Evolutionary conservation across 2,113 vertebrate genomes (phyloP).

Genomic region (Marmota monax): DNA sequence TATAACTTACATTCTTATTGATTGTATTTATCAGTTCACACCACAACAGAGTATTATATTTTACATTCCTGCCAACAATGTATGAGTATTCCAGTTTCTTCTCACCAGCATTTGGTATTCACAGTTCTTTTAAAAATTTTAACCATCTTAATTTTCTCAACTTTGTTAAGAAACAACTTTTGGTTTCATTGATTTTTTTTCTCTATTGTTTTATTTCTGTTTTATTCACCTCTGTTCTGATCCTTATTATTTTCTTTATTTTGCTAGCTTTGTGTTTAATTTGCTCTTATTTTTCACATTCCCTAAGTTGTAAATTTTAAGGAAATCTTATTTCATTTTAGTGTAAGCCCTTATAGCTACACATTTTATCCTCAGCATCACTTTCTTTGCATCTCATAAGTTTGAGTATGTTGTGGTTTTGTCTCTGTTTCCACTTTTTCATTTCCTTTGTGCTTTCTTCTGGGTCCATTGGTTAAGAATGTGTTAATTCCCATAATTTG

Average conservation of each 20-base stretch:
- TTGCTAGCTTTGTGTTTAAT: not conserved
- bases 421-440: not conserved
- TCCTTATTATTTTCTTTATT: not conserved
- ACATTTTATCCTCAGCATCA: not conserved
- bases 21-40: too few species aligned
- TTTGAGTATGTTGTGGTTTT: not conserved
- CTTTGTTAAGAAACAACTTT: not conserved
- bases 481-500: not conserved
- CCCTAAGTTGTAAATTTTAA: not conserved
- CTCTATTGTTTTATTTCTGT: not conserved
- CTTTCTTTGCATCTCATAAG: not conserved
- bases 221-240: too few species aligned
- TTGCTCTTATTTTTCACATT: not conserved
- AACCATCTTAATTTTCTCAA: not conserved
- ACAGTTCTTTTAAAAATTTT: not conserved
- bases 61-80: too few species aligned
- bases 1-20: too few species aligned
- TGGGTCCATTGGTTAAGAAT: not conserved
- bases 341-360: too few species aligned
- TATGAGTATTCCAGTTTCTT: not conserved
- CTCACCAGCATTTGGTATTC: not conserved
- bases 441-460: not conserved
- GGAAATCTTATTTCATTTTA: not conserved
- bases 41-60: too few species aligned
- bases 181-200: not conserved